A percentile compares a stretch with the other conserved stretches of the same genome.
Conservation (phyloP, 2,797 vertebrate species). For the Melanotaenia trifasciata region DNA sequence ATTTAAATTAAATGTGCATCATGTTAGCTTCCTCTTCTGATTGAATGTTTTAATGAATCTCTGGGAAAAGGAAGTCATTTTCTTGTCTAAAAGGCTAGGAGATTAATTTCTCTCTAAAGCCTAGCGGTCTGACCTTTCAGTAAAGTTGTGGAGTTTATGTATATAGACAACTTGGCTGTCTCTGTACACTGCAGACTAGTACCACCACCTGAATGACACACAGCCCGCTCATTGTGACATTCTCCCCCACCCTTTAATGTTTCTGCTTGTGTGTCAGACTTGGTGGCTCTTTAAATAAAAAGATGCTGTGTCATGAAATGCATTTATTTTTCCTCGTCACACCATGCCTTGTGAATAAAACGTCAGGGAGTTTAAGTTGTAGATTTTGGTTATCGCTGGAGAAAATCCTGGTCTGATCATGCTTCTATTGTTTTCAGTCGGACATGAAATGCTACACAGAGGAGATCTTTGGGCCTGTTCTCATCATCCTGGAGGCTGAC, state of each 20-base stretch:
- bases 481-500: constrained; percentile 91
- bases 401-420: neutral
- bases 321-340: neutral
- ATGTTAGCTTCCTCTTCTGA: neutral
- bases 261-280: constrained; percentile 18
- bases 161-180: neutral
- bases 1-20: neutral
- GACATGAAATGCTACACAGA: constrained; percentile 96
- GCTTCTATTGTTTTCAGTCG: constrained; percentile 79
- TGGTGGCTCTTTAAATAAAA: constrained; percentile 19
- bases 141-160: neutral
- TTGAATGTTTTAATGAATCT: neutral
- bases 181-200: neutral
- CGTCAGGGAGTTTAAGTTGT: neutral
- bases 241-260: neutral
- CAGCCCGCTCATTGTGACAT: constrained; percentile 4
- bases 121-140: neutral
- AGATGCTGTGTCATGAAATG: constrained; percentile 19
- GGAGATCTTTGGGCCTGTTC: constrained; percentile 97
- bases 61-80: neutral
- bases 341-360: constrained; percentile 1
- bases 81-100: neutral
- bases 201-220: neutral
- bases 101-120: neutral
- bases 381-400: neutral